phyloP scores from a whole-genome alignment of 2,113 vertebrate species.

The Paraplagusia blochii region DNA sequence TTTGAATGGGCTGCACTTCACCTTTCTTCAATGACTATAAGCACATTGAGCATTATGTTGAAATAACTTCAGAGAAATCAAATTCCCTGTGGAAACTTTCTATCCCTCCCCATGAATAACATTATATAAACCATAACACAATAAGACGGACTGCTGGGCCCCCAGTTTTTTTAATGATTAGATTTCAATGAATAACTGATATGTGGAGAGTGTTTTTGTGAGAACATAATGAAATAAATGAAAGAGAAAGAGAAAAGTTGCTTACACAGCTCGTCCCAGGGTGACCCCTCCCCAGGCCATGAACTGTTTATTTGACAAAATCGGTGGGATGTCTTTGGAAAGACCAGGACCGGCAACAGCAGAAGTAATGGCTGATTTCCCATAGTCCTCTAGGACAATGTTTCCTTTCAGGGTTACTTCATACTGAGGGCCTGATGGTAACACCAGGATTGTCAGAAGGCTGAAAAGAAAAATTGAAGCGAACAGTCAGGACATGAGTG shows the following conservation, averaged over 20 bases:
- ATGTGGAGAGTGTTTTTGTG: constrained; percentile 15
- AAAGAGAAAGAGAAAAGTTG: constrained; percentile 46
- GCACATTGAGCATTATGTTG: constrained; percentile 49
- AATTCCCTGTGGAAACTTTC: constrained; percentile 35
- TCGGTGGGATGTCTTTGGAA: constrained; percentile 77
- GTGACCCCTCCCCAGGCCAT: constrained; percentile 90
- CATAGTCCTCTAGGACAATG: constrained; percentile 44
- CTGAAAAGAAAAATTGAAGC: constrained; percentile 65
- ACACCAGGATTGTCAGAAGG: constrained; percentile 87
- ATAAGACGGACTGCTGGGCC: constrained; percentile 32
- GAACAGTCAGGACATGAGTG: background rate
- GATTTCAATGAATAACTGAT: constrained; percentile 53
- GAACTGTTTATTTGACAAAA: constrained; percentile 95
- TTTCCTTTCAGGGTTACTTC: constrained; percentile 88
- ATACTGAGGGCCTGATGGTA: constrained; percentile 92
- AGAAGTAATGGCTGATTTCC: constrained; percentile 40
- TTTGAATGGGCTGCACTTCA: constrained; percentile 15
- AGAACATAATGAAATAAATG: constrained; percentile 20
- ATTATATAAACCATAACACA: constrained; percentile 54
- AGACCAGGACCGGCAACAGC: constrained; percentile 24
- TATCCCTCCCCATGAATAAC: constrained; percentile 63
- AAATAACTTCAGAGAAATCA: constrained; percentile 55
- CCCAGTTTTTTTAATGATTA: constrained; percentile 44
- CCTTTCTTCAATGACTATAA: constrained; percentile 27
- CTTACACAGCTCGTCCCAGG: constrained; percentile 89